These are phyloP conservation scores for Cololabis saira DNA, from an alignment of 2,113 vertebrate species.

Conservation along the genomic window DNA sequence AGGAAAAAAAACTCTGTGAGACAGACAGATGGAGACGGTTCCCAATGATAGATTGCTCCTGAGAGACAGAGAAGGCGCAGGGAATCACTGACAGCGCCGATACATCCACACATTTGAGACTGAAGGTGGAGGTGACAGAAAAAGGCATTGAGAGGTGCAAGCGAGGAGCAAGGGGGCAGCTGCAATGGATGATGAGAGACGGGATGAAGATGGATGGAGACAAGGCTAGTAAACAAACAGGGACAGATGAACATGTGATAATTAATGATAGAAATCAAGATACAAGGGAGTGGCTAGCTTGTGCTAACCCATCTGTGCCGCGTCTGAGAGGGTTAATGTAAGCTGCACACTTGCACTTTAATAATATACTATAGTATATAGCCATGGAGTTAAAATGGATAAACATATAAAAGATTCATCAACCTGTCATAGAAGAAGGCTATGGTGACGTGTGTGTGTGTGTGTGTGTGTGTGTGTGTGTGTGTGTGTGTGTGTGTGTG, in stretches of 20 bases:
- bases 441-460: constrained; percentile 9
- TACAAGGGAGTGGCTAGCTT: constrained; percentile 34
- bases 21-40: constrained; percentile 32
- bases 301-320: constrained; percentile 51
- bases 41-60: constrained; percentile 52
- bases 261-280: constrained; percentile 54
- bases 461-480: too few relatives aligned
- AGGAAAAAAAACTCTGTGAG: constrained; percentile 15
- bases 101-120: constrained; percentile 41
- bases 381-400: constrained; percentile 77
- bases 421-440: constrained; percentile 60
- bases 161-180: constrained; percentile 21
- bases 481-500: too few relatives aligned
- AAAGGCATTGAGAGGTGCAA: constrained; percentile 22
- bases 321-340: constrained; percentile 76
- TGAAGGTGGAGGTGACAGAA: constrained; percentile 36
- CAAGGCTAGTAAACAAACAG: constrained; percentile 60
- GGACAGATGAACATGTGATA: constrained; percentile 60
- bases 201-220: constrained; percentile 56
- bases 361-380: constrained; percentile 80
- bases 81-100: constrained; percentile 47
- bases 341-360: constrained; percentile 64
- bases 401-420: constrained; percentile 81
- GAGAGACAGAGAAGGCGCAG: constrained; percentile 46
- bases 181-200: constrained; percentile 20